Evolutionary conservation across 1,140 invertebrate genomes (phyloP).

Genomic region (Tetramorium parvispinum): DNA sequence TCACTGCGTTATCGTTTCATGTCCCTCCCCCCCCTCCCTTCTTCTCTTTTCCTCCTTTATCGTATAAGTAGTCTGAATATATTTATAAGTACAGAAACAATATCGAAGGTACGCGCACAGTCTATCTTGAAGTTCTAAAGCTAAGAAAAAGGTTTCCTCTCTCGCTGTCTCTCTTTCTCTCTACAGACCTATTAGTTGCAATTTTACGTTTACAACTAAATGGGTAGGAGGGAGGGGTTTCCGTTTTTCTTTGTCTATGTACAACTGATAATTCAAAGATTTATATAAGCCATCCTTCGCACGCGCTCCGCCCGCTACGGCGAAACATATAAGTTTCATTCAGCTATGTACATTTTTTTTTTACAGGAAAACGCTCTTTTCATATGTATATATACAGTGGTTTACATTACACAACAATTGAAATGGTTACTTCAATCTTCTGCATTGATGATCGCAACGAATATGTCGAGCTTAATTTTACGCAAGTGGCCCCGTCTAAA

Average conservation of each 20-base stretch:
- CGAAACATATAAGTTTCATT: conserved; percentile 36
- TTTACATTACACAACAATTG: conserved; percentile 66
- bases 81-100: conserved; percentile 86
- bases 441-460: conserved; percentile 31
- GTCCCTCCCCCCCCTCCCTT: neutral
- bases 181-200: conserved; percentile 65
- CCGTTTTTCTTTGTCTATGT: conserved; percentile 71
- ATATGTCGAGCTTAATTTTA: conserved; percentile 30
- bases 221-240: conserved; percentile 27
- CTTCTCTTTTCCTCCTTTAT: conserved; percentile 27
- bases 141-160: conserved; percentile 79
- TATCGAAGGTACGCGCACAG: conserved; percentile 85
- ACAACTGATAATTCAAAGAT: conserved; percentile 79
- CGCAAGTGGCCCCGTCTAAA: conserved; percentile 47
- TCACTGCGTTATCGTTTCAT: conserved; percentile 78
- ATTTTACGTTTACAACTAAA: conserved; percentile 80
- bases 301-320: neutral
- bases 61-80: conserved; percentile 81
- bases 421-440: conserved; percentile 51
- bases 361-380: conserved; percentile 66
- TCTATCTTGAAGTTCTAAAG: conserved; percentile 83
- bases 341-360: conserved; percentile 72
- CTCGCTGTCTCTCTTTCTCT: conserved; percentile 55
- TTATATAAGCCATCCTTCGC: conserved; percentile 64
- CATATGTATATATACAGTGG: conserved; percentile 61